Conservation (phyloP, 2,113 vertebrate species). For the Bos indicus region DNA sequence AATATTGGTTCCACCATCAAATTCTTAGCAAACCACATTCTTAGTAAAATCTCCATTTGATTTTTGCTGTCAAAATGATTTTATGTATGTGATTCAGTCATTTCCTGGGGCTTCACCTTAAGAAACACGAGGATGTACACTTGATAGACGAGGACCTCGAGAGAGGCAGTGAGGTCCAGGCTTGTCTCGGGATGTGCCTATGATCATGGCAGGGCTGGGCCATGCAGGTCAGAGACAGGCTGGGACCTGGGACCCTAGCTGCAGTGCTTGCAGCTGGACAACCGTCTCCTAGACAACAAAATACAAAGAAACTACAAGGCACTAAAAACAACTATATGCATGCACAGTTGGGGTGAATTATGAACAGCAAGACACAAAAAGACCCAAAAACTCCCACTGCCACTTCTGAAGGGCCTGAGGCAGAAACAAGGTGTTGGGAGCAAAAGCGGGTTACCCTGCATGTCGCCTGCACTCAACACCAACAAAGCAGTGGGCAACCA, state of each 20-base stretch:
- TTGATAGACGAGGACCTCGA: not conserved
- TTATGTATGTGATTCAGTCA: too few relatives aligned
- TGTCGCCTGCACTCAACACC: too few relatives aligned
- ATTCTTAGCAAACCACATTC: not conserved
- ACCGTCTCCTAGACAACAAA: not conserved
- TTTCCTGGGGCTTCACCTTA: not conserved
- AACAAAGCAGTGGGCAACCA: not conserved
- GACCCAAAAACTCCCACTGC: not conserved
- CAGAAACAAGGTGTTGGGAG: not conserved
- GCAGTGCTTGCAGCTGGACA: not conserved
- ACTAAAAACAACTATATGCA: not conserved
- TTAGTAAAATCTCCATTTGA: not conserved
- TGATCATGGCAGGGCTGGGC: accelerated
- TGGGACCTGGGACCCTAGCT: not conserved
- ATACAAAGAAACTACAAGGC: not conserved
- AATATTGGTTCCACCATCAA: not conserved
- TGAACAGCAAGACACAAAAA: not conserved
- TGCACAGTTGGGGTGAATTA: not conserved
- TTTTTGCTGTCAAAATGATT: not conserved
- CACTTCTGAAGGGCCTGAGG: not conserved
- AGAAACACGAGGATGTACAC: not conserved
- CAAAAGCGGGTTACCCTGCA: not conserved
- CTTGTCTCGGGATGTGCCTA: not conserved
- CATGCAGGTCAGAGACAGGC: not conserved
- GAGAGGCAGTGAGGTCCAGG: accelerated